Percentiles rank a stretch among this genome's conserved stretches.
Conservation (phyloP, 2,113 vertebrate genomes). For the Conger conger region DNA sequence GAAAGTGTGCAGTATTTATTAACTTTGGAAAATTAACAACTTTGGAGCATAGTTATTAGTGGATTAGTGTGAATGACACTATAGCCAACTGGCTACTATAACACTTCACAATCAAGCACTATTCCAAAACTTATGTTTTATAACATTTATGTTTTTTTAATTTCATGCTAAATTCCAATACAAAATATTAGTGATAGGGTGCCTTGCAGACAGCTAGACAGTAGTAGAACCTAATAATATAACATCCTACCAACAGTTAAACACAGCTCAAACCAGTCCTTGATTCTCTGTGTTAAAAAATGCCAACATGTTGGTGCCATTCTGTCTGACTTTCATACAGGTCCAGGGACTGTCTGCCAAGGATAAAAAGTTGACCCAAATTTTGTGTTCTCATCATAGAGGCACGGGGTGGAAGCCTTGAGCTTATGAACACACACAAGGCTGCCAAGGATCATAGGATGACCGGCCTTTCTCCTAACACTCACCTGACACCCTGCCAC, state of each 20-base stretch:
- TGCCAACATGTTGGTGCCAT: background rate
- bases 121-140: too few species aligned
- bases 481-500: background rate
- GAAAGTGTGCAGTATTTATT: too few species aligned
- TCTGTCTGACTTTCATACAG: background rate
- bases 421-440: background rate
- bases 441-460: background rate
- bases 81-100: too few species aligned
- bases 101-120: too few species aligned
- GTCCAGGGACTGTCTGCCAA: background rate
- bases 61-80: too few species aligned
- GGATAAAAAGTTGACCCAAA: background rate
- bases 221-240: too few species aligned
- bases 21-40: too few species aligned
- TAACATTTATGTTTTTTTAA: too few species aligned
- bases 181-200: too few species aligned
- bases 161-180: too few species aligned
- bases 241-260: background rate
- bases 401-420: background rate
- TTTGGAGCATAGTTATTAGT: too few species aligned
- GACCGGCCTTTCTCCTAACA: background rate
- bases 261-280: background rate
- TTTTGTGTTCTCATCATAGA: background rate
- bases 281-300: background rate
- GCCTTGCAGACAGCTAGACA: too few species aligned